Evolutionary conservation across 2,113 vertebrate species (phyloP), one percentile per base, ranked within the genome.

Genomic region (Acanthochromis polyacanthus): DNA sequence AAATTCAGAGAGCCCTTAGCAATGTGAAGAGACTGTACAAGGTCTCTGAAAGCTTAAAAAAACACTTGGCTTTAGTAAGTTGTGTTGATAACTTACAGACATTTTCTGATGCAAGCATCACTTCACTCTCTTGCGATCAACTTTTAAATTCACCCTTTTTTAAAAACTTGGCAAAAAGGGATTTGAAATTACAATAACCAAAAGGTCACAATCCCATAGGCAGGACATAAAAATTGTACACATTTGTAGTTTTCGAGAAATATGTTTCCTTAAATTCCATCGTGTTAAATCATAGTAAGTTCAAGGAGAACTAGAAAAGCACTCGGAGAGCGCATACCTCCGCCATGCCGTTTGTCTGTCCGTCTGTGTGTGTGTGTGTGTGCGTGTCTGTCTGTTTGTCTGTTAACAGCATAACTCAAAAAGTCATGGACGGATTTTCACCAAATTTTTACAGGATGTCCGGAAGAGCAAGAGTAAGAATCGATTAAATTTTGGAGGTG

Each of bases 91-190:
- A 43, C 12, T 14, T 15, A 15, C 48, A 20, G 16, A 22, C 48
- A 51, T 50, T 50, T 50, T 50, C 45, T 72, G 43, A 72, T 61
- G 57, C 56, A 72, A 52, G 59, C 57, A 40, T 71, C 43, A 4
- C 58, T 28, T 25, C 57, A 30, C 25, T 36, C 56, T 58, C 17
- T 50, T 46, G 45, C 30, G 17, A 46, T 46, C 19, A 50, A 50
- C 48, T 50, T 16, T n/a, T 5, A 16, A 50, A 50, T 19, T 50
- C 5, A n/a, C 48, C 48, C 17, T 2, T 50, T 36, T 36, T 36
- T 36, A 9, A 9, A 36, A 36, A 50, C 19, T 8, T n/a, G 48
- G 48, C 19, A n/a, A n/a, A 8, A n/a, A 50, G 9, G 5, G 8
- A 50, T n/a, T 43, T 14, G 32, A 36, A 36, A 36, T 50, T 5